Conservation (phyloP, 2,113 vertebrate species). For the Pluvianellus socialis region DNA sequence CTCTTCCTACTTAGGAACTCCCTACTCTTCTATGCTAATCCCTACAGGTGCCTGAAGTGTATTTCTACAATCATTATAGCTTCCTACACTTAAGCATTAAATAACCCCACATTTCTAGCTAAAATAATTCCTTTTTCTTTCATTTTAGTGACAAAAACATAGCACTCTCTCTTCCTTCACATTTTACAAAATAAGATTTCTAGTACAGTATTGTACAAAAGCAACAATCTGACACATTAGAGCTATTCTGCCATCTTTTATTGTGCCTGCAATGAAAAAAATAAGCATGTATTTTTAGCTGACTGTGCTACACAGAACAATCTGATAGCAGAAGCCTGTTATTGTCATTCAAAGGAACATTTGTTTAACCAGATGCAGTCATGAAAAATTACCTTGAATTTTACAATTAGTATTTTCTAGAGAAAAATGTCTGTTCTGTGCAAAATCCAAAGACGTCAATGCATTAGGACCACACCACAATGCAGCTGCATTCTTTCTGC, state of each 20-base stretch:
- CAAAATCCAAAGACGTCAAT: background rate
- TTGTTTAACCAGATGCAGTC: slow-evolving; percentile 24
- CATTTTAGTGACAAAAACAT: background rate
- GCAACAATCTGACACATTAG: background rate
- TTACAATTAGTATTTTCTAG: background rate
- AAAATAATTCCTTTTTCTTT: background rate
- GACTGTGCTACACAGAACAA: background rate
- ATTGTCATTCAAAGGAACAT: slow-evolving; percentile 22
- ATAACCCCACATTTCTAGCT: background rate
- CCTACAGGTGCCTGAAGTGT: background rate
- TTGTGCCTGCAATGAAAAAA: background rate
- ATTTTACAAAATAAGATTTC: background rate
- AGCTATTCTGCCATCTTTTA: slow-evolving; percentile 6
- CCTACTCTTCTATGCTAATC: background rate
- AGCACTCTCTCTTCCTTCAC: background rate
- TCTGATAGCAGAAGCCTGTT: slow-evolving; percentile 1
- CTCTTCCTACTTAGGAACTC: background rate
- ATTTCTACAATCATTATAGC: background rate
- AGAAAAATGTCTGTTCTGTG: background rate
- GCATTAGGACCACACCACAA: background rate
- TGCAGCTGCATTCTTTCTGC: background rate
- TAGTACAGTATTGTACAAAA: background rate
- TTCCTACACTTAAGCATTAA: slow-evolving; percentile 15
- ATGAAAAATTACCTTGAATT: slow-evolving; percentile 15
- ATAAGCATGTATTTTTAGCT: slow-evolving; percentile 14